Evolutionary conservation across 2,113 vertebrate genomes (phyloP).

Genomic region (Perca flavescens): DNA sequence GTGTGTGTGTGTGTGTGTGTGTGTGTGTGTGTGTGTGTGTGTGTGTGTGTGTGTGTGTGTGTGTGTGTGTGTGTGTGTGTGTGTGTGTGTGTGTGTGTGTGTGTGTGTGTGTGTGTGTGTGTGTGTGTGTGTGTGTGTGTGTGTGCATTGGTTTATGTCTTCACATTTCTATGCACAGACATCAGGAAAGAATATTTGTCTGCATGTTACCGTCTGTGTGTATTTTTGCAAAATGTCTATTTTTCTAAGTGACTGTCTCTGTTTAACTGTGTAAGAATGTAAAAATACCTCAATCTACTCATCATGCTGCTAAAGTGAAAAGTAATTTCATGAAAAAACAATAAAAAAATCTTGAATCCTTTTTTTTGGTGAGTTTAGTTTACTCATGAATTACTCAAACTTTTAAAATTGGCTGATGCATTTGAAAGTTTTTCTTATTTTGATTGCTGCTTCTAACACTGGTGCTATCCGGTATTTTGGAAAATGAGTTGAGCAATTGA

Average conservation of each 20-base stretch:
- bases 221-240: conserved; percentile 42
- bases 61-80: conserved; percentile 19
- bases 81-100: neutral
- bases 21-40: neutral
- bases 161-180: conserved; percentile 45
- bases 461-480: neutral
- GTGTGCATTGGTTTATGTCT: conserved; percentile 32
- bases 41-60: conserved; percentile 36
- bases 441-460: neutral
- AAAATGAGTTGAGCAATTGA: neutral
- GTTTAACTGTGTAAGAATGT: conserved; percentile 58
- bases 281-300: conserved; percentile 71
- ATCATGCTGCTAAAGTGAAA: conserved; percentile 69
- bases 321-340: conserved; percentile 47
- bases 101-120: conserved; percentile 1
- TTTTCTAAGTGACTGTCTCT: conserved; percentile 48
- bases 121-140: conserved; percentile 33
- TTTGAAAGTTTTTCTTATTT: neutral
- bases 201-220: conserved; percentile 34
- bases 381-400: neutral
- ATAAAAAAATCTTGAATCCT: conserved; percentile 42
- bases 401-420: neutral
- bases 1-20: neutral
- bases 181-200: conserved; percentile 47
- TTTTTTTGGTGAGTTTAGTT: neutral